Evolutionary conservation across 2,888 invertebrate species (phyloP).

Genomic region (Zaprionus obscuricornis): DNA sequence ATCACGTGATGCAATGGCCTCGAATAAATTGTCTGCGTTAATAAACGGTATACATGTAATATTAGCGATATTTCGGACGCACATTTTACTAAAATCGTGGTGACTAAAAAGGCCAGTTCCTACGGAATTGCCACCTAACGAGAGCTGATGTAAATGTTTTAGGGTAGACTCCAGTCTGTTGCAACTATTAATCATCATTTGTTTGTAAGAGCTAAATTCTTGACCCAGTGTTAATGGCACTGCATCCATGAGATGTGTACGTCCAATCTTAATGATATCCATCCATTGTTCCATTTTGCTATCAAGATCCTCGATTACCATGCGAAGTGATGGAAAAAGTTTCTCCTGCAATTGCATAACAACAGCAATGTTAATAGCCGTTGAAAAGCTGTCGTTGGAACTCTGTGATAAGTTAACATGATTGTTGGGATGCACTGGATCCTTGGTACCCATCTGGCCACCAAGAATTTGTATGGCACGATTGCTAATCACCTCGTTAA

Average conservation of each 20-base stretch:
- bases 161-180: conserved; percentile 91
- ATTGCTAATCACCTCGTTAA: conserved; percentile 95
- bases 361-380: conserved; percentile 98
- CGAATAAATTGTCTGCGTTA: conserved; percentile 97
- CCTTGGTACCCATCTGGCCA: conserved; percentile 95
- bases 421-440: conserved; percentile 98
- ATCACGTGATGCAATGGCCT: conserved; percentile 97
- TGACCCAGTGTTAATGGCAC: conserved; percentile 97
- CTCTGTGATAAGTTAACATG: conserved; percentile 99
- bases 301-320: conserved; percentile 88
- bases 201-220: conserved; percentile 96
- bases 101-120: conserved; percentile 97
- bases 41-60: conserved; percentile 95
- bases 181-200: conserved; percentile 92
- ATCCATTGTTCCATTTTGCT: conserved; percentile 92
- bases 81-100: conserved; percentile 95
- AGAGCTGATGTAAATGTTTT: conserved; percentile 93
- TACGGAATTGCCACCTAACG: conserved; percentile 97
- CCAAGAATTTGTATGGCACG: conserved; percentile 93
- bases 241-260: conserved; percentile 94
- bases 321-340: conserved; percentile 90
- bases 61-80: conserved; percentile 89
- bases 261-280: conserved; percentile 96
- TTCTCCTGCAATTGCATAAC: conserved; percentile 92
- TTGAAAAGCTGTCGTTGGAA: conserved; percentile 98